Evolutionary conservation across 2,888 invertebrate species (phyloP).

Genomic region (Ecliptopera silaceata): DNA sequence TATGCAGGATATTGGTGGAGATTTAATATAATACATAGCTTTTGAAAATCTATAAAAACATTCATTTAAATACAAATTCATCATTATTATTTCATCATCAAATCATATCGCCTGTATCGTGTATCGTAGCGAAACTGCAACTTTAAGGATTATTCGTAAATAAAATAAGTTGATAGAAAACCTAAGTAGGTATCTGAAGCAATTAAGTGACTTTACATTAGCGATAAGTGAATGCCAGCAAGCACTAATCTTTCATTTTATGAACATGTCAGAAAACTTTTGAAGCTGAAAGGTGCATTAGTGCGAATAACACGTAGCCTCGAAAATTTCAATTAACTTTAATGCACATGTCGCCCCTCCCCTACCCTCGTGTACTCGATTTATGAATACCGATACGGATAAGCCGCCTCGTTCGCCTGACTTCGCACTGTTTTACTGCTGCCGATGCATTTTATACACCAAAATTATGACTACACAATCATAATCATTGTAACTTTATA

Average conservation of each 20-base stretch:
- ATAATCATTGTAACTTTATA: neutral
- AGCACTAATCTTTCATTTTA: no score
- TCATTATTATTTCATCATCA: no score
- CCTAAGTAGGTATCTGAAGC: neutral
- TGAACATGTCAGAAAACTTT: conserved; percentile 41
- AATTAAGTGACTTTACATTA: neutral
- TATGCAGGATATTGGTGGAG: no score
- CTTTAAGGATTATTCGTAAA: no score
- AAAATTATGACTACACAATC: conserved; percentile 49
- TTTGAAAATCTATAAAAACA: no score
- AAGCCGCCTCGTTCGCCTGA: conserved; percentile 56
- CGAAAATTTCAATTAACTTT: conserved; percentile 78
- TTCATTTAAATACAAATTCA: no score
- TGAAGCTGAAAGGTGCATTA: conserved; percentile 70
- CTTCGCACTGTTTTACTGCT: conserved; percentile 61
- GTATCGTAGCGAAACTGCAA: no score
- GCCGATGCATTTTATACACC: conserved; percentile 57
- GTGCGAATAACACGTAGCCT: conserved; percentile 72
- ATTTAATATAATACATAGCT: no score
- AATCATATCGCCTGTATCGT: no score
- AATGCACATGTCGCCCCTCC: conserved; percentile 64
- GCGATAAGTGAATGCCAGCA: conserved; percentile 17
- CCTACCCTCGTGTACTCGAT: conserved; percentile 48
- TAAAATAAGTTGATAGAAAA: neutral
- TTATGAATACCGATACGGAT: conserved; percentile 66